Base-by-base conservation (phyloP, 2,888 invertebrate species). In the Aricia artaxerxes region DNA sequence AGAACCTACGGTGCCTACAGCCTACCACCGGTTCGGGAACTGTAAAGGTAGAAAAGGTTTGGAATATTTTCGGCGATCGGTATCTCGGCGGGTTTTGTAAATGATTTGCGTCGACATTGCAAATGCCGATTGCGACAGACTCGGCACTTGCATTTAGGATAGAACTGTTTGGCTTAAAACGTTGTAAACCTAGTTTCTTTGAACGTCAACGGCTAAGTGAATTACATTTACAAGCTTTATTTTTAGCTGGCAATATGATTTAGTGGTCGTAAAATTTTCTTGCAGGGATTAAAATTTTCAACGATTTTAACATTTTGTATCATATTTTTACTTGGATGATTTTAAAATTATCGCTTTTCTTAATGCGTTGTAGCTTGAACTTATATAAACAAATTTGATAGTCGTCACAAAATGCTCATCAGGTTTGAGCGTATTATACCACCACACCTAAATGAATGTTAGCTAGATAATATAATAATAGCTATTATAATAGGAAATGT, bases 151-250 rank as follows among this genome's bases (percentile, higher is more conserved):
- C 78, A 79, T 79, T 91, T 89, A 86, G 88, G 90, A 90, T 87
- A 88, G 89, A 88, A 91, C 89, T 91, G 90, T 92, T 92, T 91
- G 90, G 88, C 88, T 91, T 89, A 87, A 86, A 83, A 87, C 85
- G 92, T 85, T 89, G 90, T 93, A 93, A 93, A 93, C 93, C 93
- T 90, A 92, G 90, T 90, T 93, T 79, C 75, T 79, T 79, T 79
- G 69, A 75, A 75, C 73, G 78, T 79, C 60, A 79, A 79, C 35
- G 44, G 76, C 7, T 75, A 75, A 57, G 73, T 78, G 57, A 73
- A 78, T 78, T 49, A 57, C 76, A 76, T 76, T 75, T 76, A 35
- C 57, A 57, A 57, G 35, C 53, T 57, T 31, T 75, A 75, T 76
- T 76, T 53, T 76, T 53, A 35, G 31, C 49, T 11, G 49, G 53